Percentiles rank a stretch among this genome's conserved stretches.
These are phyloP conservation scores for Luidia sarsii DNA, from an alignment of 53 echinoderm and acorn worm species.

Conservation along the genomic window DNA sequence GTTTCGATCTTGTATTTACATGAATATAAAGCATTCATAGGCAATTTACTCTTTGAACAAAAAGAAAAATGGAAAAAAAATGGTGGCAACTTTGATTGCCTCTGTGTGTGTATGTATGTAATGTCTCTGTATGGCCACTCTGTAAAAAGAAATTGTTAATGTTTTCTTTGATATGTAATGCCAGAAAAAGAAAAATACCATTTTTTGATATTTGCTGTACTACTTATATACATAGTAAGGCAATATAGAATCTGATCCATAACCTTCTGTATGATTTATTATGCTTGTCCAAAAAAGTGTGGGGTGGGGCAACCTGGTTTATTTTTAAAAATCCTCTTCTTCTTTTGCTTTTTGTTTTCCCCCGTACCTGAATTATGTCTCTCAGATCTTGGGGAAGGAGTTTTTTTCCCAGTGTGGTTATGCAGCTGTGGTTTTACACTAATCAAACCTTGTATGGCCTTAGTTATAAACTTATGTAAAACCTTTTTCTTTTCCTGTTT, in stretches of 20 bases:
- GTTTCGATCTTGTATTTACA: slow-evolving; percentile 29
- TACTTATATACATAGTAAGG: slow-evolving; percentile 16
- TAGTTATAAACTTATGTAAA: slow-evolving; percentile 16
- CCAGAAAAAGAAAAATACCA: no score
- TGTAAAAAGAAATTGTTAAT: not conserved
- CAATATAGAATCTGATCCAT: slow-evolving; percentile 8
- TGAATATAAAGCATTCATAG: slow-evolving; percentile 46
- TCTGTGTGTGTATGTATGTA: not conserved
- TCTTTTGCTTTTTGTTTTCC: not conserved
- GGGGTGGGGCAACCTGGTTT: no score
- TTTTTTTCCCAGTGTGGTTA: not conserved
- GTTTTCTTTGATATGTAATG: no score
- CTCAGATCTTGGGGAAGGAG: not conserved
- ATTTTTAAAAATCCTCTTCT: not conserved
- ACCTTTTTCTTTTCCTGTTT: slow-evolving; percentile 5
- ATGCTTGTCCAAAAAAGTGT: slow-evolving; percentile 13
- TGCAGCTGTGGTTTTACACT: slow-evolving; percentile 44
- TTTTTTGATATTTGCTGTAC: slow-evolving; percentile 26
- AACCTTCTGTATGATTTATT: slow-evolving; percentile 8
- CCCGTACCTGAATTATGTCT: not conserved
- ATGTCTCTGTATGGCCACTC: not conserved
- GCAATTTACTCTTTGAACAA: slow-evolving; percentile 50
- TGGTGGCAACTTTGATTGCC: not conserved
- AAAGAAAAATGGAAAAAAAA: slow-evolving; percentile 13
- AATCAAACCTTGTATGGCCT: slow-evolving; percentile 30